Evolutionary conservation across 2,888 invertebrate species (phyloP).

Genomic region (Byasa hedistus): DNA sequence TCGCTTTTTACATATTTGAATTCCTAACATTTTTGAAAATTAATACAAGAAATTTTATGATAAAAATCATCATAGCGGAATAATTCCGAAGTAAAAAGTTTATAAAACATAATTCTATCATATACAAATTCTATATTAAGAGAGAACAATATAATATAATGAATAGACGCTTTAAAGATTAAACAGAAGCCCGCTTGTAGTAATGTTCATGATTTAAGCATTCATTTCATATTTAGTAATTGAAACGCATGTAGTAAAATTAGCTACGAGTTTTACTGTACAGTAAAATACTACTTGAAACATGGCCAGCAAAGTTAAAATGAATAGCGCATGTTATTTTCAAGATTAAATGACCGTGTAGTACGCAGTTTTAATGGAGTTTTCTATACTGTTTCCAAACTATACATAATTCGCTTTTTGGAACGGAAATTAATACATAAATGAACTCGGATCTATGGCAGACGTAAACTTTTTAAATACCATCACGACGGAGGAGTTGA

Average conservation of each 20-base stretch:
- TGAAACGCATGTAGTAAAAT: slow-evolving; percentile 26
- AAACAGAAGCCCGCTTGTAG: slow-evolving; percentile 1
- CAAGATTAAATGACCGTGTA: slow-evolving; percentile 17
- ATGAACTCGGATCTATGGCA: not conserved
- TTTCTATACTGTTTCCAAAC: slow-evolving; percentile 10
- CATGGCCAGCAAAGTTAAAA: slow-evolving; percentile 25
- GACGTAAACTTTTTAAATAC: not conserved
- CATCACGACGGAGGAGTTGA: too few species aligned
- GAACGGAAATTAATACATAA: not conserved
- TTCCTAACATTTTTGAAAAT: too few species aligned
- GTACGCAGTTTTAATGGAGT: slow-evolving; percentile 15
- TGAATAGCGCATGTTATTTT: slow-evolving; percentile 19
- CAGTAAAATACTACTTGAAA: slow-evolving; percentile 28
- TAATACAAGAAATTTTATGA: too few species aligned
- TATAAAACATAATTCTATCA: too few species aligned
- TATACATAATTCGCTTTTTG: not conserved
- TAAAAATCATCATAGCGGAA: too few species aligned
- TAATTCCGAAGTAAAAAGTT: too few species aligned
- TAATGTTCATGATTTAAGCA: slow-evolving; percentile 9
- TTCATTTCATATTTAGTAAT: slow-evolving; percentile 22
- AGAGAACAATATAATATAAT: not conserved
- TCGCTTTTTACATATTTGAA: too few species aligned
- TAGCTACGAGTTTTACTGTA: slow-evolving; percentile 27
- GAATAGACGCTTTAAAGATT: not conserved
- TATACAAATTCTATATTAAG: not conserved